Base-by-base conservation (phyloP, 92 coral and sea anemone species). In the Heliopora coerulea region DNA sequence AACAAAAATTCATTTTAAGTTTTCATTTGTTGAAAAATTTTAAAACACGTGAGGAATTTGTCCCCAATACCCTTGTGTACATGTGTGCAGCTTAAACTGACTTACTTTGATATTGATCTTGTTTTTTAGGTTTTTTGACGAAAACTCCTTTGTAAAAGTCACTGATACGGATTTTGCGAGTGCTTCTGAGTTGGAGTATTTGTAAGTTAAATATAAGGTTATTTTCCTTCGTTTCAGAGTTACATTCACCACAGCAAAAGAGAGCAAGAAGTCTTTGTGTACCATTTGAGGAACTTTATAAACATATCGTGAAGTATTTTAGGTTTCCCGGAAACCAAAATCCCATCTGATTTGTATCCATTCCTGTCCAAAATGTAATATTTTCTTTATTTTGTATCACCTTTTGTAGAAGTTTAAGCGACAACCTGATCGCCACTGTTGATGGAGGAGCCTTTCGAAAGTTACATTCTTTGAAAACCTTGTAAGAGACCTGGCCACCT, bases 401-500 rank as follows among this genome's bases (percentile, higher is more conserved):
- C 9, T 20, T 44, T 25, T 52, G 26, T 70, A 81, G 85, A 65
- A 74, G 67, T 73, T 54, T 81, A 54, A 68, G 39, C 14, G 44
- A 68, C 3, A 74, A 81, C 17, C 49, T 28, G 30, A 74, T 81
- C 44, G 50, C 68, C 3, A 10, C 34, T 35, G 73, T 81, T 49
- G 75, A 63, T 6, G 44, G 46, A 7, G 66, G 41, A 62, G 85
- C 85, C 14, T 74, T 81, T 73, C 80, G 59, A 3, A 62, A 70
- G 19, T 41, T 81, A 37, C 34, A 17, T 59, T 72, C 77, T 54
- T 35, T 81, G 32, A 81, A 68, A 49, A 62, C 49, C 5, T n/a
- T 81, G 85, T 81, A 65, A 49, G 85, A 49, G 49, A 5, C 7
- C 26, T 50, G n/a, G n/a, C n/a, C n/a, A n/a, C n/a, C n/a, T n/a